Evolutionary conservation across 2,888 invertebrate species (phyloP), one percentile per base, ranked within the genome.

Genomic region (Limenitis camilla): DNA sequence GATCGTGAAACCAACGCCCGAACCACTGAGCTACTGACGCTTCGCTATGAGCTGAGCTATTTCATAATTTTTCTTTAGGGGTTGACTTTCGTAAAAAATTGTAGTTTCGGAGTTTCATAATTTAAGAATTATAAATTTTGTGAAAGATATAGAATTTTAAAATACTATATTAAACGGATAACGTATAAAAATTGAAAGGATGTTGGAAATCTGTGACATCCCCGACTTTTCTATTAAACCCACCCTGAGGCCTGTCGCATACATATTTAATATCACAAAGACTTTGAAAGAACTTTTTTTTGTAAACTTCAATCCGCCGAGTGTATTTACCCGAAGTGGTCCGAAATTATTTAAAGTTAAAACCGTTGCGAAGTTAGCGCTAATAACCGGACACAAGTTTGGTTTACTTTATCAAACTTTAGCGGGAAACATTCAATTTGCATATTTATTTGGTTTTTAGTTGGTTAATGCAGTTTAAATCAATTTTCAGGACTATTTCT

Each of bases 341-440:
- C 69, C 67, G 64, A 74, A 78, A 78, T 78, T 78, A 78, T 79
- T 76, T 71, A 74, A 74, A 74, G 69, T 73, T 67, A 66, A 72
- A 71, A 73, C 71, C 68, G 65, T 68, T 70, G 66, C 61, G 64
- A 80, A 80, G 68, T 79, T 77, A 64, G 67, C 64, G 69, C 69
- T 73, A 78, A 77, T 76, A 78, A 76, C 72, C 58, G 62, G 59
- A 64, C 61, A 60, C 60, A 68, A 69, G 64, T 68, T 66, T 45
- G 55, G 60, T 62, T 65, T 69, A 65, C 68, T 71, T 71, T 72
- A 71, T 71, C 68, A 68, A 71, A 74, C 58, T 66, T 71, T 67
- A 67, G 67, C 61, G 64, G 71, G 69, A 72, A 76, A 71, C 72
- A 70, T 73, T 75, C 71, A 72, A 72, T 74, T 78, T 76, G 69